A percentile compares a stretch with the other conserved stretches of the same genome.
Evolutionary conservation across 1,140 invertebrate species (phyloP).

Genomic region (Venustaconcha ellipsiformis): DNA sequence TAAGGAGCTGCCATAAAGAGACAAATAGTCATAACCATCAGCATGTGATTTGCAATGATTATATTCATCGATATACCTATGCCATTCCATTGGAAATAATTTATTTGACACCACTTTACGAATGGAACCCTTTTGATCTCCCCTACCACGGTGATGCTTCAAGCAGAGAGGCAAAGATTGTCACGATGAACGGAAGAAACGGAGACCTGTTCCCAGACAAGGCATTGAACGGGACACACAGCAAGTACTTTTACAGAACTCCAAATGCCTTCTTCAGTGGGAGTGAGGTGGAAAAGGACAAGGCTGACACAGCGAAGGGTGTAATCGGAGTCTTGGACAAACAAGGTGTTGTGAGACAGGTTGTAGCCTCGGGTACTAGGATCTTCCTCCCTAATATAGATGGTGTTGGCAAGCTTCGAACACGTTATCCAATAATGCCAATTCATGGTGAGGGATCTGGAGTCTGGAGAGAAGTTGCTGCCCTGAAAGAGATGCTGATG

Average conservation of each 20-base stretch:
- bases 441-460: conserved; percentile 48
- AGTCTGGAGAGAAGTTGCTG: conserved; percentile 49
- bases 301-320: conserved; percentile 44
- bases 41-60: conserved; percentile 12
- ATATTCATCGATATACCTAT: conserved; percentile 34
- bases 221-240: conserved; percentile 51
- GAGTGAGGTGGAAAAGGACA: conserved; percentile 30
- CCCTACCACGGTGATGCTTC: conserved; percentile 8
- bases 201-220: conserved; percentile 31
- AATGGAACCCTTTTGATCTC: conserved; percentile 46
- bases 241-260: conserved; percentile 47
- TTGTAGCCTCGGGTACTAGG: conserved; percentile 43
- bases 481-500: conserved; percentile 53
- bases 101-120: conserved; percentile 41
- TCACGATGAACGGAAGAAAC: conserved; percentile 27
- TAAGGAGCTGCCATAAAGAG: conserved; percentile 14
- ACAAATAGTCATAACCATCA: background rate
- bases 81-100: conserved; percentile 50
- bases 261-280: conserved; percentile 47
- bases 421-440: conserved; percentile 56
- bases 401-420: conserved; percentile 44
- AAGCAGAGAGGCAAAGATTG: background rate
- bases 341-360: conserved; percentile 21
- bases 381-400: conserved; percentile 47
- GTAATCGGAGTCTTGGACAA: conserved; percentile 43